Percentiles rank a stretch among this genome's conserved stretches.
These are phyloP conservation scores for Acanthoscelides obtectus DNA, from an alignment of 2,888 invertebrate genomes.

Conservation along the genomic window DNA sequence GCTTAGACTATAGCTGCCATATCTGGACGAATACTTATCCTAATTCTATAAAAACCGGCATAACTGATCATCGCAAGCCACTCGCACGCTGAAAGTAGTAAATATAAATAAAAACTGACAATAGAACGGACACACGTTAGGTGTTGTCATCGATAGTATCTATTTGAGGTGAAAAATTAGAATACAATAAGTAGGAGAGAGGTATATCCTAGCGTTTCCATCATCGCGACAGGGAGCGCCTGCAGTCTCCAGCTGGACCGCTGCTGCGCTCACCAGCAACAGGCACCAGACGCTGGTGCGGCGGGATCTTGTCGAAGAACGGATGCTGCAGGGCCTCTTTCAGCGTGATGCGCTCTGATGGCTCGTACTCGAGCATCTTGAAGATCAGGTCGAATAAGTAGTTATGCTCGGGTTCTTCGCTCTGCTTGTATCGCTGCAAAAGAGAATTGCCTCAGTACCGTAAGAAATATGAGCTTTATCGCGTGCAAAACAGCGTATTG, in stretches of 20 bases:
- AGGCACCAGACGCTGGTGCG: constrained; percentile 63
- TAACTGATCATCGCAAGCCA: not conserved
- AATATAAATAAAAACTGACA: not conserved
- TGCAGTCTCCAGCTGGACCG: not conserved
- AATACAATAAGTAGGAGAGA: not conserved
- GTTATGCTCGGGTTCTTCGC: constrained; percentile 85
- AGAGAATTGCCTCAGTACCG: too few relatives aligned
- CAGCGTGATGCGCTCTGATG: constrained; percentile 81
- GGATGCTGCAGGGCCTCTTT: constrained; percentile 86
- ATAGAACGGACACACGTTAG: not conserved
- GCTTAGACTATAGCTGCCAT: too few relatives aligned
- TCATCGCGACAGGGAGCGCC: not conserved
- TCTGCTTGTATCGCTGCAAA: constrained; percentile 81
- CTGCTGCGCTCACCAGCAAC: not conserved
- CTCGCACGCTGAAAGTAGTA: not conserved
- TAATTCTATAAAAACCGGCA: not conserved
- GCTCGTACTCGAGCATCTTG: constrained; percentile 97
- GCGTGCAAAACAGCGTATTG: too few relatives aligned
- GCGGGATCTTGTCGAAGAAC: constrained; percentile 84
- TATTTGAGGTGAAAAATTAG: not conserved
- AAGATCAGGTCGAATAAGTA: constrained; percentile 92
- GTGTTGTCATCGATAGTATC: not conserved
- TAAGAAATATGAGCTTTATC: too few relatives aligned
- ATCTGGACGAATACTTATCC: too few relatives aligned
- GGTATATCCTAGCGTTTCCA: not conserved